Base-by-base conservation (phyloP, 35 echinoderm and acorn worm genomes). In the Amphiura filiformis region DNA sequence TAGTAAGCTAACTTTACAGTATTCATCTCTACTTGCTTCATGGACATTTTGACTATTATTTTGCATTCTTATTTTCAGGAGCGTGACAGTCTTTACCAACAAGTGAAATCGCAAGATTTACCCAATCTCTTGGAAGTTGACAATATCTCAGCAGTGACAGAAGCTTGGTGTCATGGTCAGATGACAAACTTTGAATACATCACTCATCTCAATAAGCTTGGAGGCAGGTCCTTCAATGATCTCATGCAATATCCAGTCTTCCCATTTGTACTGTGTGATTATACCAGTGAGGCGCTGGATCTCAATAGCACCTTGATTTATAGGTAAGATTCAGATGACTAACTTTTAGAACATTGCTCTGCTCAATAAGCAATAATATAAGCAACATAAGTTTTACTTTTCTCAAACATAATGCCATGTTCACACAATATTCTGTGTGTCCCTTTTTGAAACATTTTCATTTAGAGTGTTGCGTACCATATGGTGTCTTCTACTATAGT, bases 221-320 rank as follows among this genome's bases (percentile, higher is more conserved):
- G 86, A 26, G 96, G 96, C 7, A 75, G 96, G 13, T 94, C 96
- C 0, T 98, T 98, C 80, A 98, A 98, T 81, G 96, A 98, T 57
- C 93, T 98, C 57, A 98, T 98, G 96, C 96, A 98, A 81, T 98
- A 98, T 90, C 96, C 96, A 5, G 93, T 98, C 1, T 94, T 98
- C 81, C 96, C 1, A 47, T 97, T 97, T 52, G 80, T 97, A 12
- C 86, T 98, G 15, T 83, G 86, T 47, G 90, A 94, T 47, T 94
- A 94, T 11, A 80, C 65, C 1, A 91, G 76, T 76, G 78, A 82
- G 0, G 76, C 79, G 79, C 70, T 98, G 22, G 92, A 98, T 80
- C 79, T 98, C 15, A 88, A 89, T 20, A 81, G 76, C 35, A 81
- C 83, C 30, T 75, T 85, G 14, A 76, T 89, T 38, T 94, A 90